Evolutionary conservation across 2,113 vertebrate genomes (phyloP).

Genomic region (Hassar affinis): DNA sequence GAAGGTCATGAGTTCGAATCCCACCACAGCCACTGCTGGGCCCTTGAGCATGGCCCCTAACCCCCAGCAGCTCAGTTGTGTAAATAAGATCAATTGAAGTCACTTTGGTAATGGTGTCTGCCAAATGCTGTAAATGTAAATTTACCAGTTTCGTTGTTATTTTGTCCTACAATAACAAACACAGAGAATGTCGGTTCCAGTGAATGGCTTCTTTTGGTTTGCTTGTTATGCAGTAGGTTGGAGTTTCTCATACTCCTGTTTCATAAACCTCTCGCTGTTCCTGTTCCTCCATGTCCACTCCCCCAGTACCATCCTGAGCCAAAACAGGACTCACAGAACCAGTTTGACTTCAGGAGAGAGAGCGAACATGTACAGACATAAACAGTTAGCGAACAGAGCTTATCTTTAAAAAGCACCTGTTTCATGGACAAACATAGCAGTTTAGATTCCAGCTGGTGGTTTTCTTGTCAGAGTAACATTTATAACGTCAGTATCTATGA

Average conservation of each 20-base stretch:
- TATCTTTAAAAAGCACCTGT: background rate
- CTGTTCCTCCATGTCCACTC: conserved; percentile 18
- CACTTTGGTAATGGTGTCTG: too few relatives aligned
- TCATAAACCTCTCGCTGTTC: background rate
- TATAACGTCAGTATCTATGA: background rate
- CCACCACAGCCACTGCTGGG: too few relatives aligned
- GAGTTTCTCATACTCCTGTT: conserved; percentile 13
- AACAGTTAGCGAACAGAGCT: background rate
- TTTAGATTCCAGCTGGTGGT: background rate
- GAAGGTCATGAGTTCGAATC: too few relatives aligned
- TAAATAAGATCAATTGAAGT: too few relatives aligned
- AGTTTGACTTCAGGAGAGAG: background rate
- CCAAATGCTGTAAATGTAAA: too few relatives aligned
- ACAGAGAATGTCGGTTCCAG: background rate
- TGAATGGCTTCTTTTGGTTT: background rate
- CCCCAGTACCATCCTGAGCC: background rate
- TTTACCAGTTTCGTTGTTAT: too few relatives aligned
- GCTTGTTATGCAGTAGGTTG: background rate
- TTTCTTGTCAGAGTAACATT: background rate
- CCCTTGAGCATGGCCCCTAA: too few relatives aligned
- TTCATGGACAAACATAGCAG: background rate
- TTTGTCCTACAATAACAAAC: too few relatives aligned
- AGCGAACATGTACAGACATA: background rate
- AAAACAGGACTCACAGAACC: conserved; percentile 16
- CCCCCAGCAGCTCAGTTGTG: too few relatives aligned